Evolutionary conservation across 2,113 vertebrate species (phyloP).

Genomic region (Rhagologus leucostigma): DNA sequence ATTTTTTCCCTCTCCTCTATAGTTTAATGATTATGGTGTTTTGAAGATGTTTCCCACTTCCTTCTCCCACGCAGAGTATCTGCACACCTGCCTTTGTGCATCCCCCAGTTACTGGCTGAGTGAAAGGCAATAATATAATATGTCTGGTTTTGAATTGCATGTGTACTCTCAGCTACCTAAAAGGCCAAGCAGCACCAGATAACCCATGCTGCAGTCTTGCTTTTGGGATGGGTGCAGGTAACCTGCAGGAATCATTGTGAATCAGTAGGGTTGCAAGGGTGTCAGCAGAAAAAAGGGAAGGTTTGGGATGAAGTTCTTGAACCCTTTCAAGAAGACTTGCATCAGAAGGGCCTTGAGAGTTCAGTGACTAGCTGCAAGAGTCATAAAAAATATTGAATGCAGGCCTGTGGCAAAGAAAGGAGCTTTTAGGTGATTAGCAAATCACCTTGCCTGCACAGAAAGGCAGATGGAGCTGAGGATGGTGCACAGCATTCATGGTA

Average conservation of each 20-base stretch:
- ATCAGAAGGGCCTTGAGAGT: neutral
- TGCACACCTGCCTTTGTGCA: neutral
- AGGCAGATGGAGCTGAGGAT: neutral
- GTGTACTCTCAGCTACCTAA: neutral
- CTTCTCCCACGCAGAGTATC: fast-evolving
- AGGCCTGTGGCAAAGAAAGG: neutral
- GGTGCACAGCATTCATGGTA: neutral
- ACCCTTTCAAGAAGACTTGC: neutral
- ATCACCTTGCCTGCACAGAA: neutral
- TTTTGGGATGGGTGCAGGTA: neutral
- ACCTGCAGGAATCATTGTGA: too few species aligned
- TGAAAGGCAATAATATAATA: neutral
- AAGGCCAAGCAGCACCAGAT: neutral
- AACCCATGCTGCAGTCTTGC: neutral
- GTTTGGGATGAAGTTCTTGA: neutral
- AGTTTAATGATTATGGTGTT: neutral
- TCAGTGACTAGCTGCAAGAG: neutral
- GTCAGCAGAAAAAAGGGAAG: neutral
- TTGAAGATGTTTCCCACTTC: neutral
- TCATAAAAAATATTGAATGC: neutral
- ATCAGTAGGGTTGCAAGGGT: neutral
- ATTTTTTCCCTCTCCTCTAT: fast-evolving
- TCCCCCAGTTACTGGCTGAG: neutral
- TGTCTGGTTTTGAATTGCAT: neutral
- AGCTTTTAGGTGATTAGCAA: neutral